Conservation (phyloP, 2,797 vertebrate species). For the Sardinella longiceps region DNA sequence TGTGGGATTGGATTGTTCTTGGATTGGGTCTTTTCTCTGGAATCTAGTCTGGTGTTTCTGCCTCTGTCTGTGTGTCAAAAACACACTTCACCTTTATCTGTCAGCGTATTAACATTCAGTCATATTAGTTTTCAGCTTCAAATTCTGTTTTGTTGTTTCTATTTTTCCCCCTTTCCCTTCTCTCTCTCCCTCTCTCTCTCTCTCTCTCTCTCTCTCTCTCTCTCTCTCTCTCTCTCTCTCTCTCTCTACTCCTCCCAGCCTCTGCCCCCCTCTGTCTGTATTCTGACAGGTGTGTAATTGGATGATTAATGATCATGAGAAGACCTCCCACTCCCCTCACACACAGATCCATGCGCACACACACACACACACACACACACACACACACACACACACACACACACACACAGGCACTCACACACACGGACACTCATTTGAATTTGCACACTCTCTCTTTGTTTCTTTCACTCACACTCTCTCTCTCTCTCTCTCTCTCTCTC, state of each 20-base stretch:
- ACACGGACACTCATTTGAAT: too few relatives aligned
- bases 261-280: slow-evolving; percentile 70
- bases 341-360: slow-evolving; percentile 32
- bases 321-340: slow-evolving; percentile 47
- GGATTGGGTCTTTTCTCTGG: not conserved
- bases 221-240: slow-evolving; percentile 11
- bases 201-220: not conserved
- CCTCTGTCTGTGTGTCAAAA: not conserved
- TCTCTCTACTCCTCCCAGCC: slow-evolving; percentile 6
- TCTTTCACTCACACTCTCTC: too few relatives aligned
- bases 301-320: slow-evolving; percentile 77
- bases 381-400: not conserved
- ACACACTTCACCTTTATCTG: not conserved
- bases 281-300: slow-evolving; percentile 84
- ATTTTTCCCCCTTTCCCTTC: too few relatives aligned
- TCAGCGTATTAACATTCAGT: not conserved
- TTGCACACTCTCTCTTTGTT: too few relatives aligned
- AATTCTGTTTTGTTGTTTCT: slow-evolving; percentile 14
- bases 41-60: not conserved
- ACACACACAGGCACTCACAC: not conserved
- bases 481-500: too few relatives aligned
- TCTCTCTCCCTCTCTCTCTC: not conserved
- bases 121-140: not conserved
- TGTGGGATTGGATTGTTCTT: not conserved
- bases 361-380: not conserved